These are phyloP conservation scores for Ashinkailepas kermadecensis DNA, from an alignment of 2,888 invertebrate genomes.

Conservation along the genomic window DNA sequence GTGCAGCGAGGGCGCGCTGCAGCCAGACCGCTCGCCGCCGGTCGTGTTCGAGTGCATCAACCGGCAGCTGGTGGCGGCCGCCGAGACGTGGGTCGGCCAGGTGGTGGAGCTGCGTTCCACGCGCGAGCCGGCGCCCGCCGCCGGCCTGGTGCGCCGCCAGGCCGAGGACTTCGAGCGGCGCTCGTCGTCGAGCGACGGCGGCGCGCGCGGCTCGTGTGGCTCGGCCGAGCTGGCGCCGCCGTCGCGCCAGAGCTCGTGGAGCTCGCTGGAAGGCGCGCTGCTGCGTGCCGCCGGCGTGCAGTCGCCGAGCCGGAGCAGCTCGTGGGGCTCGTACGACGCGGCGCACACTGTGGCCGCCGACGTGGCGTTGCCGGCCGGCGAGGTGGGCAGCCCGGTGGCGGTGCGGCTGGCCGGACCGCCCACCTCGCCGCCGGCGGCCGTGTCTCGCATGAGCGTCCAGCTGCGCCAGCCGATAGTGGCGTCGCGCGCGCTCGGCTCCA, in stretches of 20 bases:
- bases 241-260: slow-evolving; percentile 36
- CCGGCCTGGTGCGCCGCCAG: background rate
- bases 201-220: slow-evolving; percentile 21
- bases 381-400: slow-evolving; percentile 41
- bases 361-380: slow-evolving; percentile 71
- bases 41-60: slow-evolving; percentile 7
- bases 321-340: slow-evolving; percentile 70
- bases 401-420: slow-evolving; percentile 44
- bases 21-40: background rate
- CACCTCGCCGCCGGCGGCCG: slow-evolving; percentile 32
- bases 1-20: background rate
- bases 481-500: slow-evolving; percentile 28
- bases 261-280: slow-evolving; percentile 31
- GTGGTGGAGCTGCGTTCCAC: slow-evolving; percentile 49
- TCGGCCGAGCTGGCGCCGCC: slow-evolving; percentile 26
- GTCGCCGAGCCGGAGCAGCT: slow-evolving; percentile 60
- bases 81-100: slow-evolving; percentile 3
- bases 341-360: slow-evolving; percentile 56
- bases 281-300: slow-evolving; percentile 40
- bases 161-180: slow-evolving; percentile 5
- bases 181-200: slow-evolving; percentile 17
- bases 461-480: background rate
- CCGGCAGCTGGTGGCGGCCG: background rate
- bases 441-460: slow-evolving; percentile 14
- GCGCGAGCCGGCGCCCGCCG: background rate